Conservation (phyloP, 2,113 vertebrate genomes). For the Syngnathus floridae region DNA sequence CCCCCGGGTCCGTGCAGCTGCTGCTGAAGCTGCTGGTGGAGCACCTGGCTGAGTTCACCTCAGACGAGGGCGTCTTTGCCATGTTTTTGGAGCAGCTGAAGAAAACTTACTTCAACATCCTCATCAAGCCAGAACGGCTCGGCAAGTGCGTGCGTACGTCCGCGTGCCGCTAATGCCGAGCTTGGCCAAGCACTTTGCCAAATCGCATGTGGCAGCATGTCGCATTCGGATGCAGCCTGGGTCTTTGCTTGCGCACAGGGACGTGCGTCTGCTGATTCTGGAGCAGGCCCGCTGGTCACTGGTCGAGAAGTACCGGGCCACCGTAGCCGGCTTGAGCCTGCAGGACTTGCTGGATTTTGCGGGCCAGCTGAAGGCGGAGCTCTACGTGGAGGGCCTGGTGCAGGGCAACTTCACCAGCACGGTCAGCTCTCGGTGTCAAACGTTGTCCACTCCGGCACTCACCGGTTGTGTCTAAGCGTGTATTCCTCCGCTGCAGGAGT, state of each 20-base stretch:
- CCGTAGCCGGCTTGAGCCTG: slow-evolving; percentile 77
- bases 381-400: slow-evolving; percentile 85
- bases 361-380: slow-evolving; percentile 77
- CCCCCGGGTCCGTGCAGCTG: slow-evolving; percentile 62
- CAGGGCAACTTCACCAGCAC: slow-evolving; percentile 88
- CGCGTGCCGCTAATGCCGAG: no score
- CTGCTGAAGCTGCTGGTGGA: slow-evolving; percentile 87
- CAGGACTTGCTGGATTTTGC: slow-evolving; percentile 79
- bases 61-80: slow-evolving; percentile 80
- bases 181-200: no score
- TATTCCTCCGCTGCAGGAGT: slow-evolving; percentile 53
- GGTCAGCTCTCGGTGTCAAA: slow-evolving; percentile 63
- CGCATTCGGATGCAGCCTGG: no score
- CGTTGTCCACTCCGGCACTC: background rate
- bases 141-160: slow-evolving; percentile 72
- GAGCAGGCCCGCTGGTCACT: slow-evolving; percentile 90
- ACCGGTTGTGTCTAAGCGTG: background rate
- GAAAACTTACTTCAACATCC: slow-evolving; percentile 92
- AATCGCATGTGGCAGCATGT: no score
- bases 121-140: slow-evolving; percentile 87
- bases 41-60: slow-evolving; percentile 82
- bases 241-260: slow-evolving; percentile 59
- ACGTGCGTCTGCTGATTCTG: slow-evolving; percentile 84
- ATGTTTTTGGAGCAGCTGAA: slow-evolving; percentile 94
- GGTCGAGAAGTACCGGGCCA: slow-evolving; percentile 82